Evolutionary conservation across 2,113 vertebrate genomes (phyloP).

Genomic region (Jacana jacana): DNA sequence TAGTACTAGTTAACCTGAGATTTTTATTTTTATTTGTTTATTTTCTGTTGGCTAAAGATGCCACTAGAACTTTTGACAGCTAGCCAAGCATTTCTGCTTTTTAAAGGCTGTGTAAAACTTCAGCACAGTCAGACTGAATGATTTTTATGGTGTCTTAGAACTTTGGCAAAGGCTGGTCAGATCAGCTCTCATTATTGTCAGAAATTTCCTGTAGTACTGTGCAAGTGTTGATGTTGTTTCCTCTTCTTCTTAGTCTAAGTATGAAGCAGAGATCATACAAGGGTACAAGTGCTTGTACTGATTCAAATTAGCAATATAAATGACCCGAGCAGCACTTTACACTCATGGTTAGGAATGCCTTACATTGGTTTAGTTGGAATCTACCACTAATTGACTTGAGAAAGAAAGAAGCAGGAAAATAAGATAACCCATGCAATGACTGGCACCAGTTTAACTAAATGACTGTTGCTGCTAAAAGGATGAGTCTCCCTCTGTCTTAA

Average conservation of each 20-base stretch:
- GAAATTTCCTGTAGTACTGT: background rate
- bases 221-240: background rate
- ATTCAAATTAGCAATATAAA: background rate
- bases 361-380: background rate
- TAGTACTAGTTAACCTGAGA: background rate
- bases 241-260: background rate
- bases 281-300: background rate
- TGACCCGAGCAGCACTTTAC: background rate
- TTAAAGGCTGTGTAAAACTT: background rate
- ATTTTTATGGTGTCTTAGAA: background rate
- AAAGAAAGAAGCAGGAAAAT: background rate
- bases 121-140: background rate
- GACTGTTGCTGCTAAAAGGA: background rate
- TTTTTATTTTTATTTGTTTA: background rate
- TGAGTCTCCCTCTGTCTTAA: background rate
- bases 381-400: background rate
- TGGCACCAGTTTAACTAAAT: background rate
- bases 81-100: background rate
- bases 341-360: background rate
- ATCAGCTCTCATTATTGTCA: background rate
- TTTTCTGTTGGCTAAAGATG: background rate
- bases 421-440: background rate
- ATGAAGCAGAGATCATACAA: background rate
- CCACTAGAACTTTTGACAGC: background rate
- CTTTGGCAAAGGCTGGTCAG: background rate